Evolutionary conservation across 2,888 invertebrate genomes (phyloP).

Genomic region (Heliconius ethilla): DNA sequence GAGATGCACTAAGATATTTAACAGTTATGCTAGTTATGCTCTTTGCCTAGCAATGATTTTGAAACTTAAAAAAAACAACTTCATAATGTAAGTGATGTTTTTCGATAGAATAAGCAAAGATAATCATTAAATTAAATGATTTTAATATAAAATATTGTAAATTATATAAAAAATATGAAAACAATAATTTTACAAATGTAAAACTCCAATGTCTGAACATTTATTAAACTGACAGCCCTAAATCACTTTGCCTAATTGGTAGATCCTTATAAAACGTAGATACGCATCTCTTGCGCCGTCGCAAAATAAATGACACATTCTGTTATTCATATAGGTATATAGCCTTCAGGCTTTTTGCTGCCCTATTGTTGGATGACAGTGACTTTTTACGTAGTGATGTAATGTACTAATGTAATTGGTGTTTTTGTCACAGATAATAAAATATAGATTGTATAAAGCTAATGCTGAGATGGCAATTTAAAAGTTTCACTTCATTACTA

Average conservation of each 20-base stretch:
- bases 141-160: neutral
- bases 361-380: slow-evolving; percentile 57
- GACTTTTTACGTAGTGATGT: slow-evolving; percentile 40
- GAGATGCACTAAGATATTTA: neutral
- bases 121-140: neutral
- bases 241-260: slow-evolving; percentile 71
- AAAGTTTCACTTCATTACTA: too few species aligned
- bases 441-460: too few species aligned
- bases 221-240: slow-evolving; percentile 56
- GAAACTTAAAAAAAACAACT: neutral
- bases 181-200: neutral
- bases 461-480: too few species aligned
- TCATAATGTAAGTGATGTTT: neutral
- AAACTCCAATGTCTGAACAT: neutral
- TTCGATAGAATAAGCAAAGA: neutral
- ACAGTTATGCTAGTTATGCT: neutral
- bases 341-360: slow-evolving; percentile 63
- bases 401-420: slow-evolving; percentile 35
- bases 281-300: slow-evolving; percentile 64
- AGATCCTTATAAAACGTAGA: slow-evolving; percentile 61
- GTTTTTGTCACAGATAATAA: slow-evolving; percentile 15
- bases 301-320: slow-evolving; percentile 65
- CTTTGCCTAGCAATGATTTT: neutral
- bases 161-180: neutral
- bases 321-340: slow-evolving; percentile 53